Base-by-base conservation (phyloP, 2,797 vertebrate species). In the Hyperoplus lanceolatus region DNA sequence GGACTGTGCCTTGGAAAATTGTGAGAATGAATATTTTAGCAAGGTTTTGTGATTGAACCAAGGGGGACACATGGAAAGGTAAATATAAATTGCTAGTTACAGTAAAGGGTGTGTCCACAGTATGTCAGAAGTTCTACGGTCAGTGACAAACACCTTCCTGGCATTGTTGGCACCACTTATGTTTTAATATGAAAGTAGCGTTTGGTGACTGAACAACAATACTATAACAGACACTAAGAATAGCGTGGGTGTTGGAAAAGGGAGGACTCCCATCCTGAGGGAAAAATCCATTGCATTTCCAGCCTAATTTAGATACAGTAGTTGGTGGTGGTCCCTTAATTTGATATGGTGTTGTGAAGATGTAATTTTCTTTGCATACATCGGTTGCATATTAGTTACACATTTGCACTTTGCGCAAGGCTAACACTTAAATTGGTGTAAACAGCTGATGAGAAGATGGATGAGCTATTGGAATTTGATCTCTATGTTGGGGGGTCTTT, bases 121-220 rank as follows among this genome's bases (percentile, higher is more conserved):
- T 76, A 67, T 90, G 90, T 90, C 88, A 82, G 55, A 66, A 75
- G 66, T 63, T 81, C 46, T 83, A 89, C 78, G 50, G 90, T 79
- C 81, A 89, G 60, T 95, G 94, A 96, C 86, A 92, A 95, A 96
- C 87, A 91, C 89, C 89, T 96, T 96, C 95, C 95, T 62, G 70
- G 86, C 81, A 94, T 95, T 96, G 95, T 96, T 87, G 82, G 82
- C 70, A 89, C 87, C 88, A 89, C 86, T 87, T 82, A 81, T 39
- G 50, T 92, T 92, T 94, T 93, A 87, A 81, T 93, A 90, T 85
- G 85, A 94, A 93, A 88, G 85, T 90, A 86, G 79, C 76, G 73
- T 94, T 94, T 93, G 89, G 83, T 89, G 81, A 51, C 70, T 87
- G 88, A 92, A 95, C 29, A 94, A 92, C 94, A 95, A 94, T 95